Percentiles rank a stretch among this genome's conserved stretches.
phyloP scores from a whole-genome alignment of 2,113 vertebrate genomes.

The Callaeas wilsoni region DNA sequence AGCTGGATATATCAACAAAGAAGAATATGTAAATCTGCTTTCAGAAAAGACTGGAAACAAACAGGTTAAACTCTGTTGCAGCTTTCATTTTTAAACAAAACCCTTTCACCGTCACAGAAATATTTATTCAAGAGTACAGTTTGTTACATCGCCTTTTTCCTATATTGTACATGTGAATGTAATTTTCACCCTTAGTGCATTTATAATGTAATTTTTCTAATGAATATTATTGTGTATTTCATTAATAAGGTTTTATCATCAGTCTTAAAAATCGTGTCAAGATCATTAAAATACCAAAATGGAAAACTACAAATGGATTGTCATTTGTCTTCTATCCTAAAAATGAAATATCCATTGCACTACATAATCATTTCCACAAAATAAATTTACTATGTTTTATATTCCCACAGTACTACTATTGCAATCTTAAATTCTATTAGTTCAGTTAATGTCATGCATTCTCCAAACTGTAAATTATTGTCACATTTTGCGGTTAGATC shows the following conservation, averaged over 20 bases:
- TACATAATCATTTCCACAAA: not conserved
- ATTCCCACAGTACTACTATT: not conserved
- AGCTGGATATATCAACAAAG: not conserved
- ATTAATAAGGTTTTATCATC: not conserved
- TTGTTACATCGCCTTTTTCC: not conserved
- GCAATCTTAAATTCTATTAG: not conserved
- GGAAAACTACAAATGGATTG: not conserved
- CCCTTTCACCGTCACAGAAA: not conserved
- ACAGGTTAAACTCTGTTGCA: not conserved
- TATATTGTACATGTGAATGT: not conserved
- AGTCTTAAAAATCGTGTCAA: not conserved
- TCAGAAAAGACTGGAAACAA: not conserved
- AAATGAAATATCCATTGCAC: not conserved
- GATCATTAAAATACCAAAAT: not conserved
- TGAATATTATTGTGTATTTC: not conserved
- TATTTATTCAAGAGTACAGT: constrained; percentile 42
- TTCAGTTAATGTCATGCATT: not conserved
- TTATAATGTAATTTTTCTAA: constrained; percentile 39
- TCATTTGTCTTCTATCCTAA: not conserved
- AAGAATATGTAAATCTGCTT: not conserved
- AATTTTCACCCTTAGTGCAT: constrained; percentile 13
- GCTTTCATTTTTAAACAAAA: constrained; percentile 19
- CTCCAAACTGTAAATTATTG: not conserved
- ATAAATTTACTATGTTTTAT: not conserved
- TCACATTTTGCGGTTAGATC: not conserved